Conservation (phyloP, 2,113 vertebrate genomes). For the Oncorhynchus keta region DNA sequence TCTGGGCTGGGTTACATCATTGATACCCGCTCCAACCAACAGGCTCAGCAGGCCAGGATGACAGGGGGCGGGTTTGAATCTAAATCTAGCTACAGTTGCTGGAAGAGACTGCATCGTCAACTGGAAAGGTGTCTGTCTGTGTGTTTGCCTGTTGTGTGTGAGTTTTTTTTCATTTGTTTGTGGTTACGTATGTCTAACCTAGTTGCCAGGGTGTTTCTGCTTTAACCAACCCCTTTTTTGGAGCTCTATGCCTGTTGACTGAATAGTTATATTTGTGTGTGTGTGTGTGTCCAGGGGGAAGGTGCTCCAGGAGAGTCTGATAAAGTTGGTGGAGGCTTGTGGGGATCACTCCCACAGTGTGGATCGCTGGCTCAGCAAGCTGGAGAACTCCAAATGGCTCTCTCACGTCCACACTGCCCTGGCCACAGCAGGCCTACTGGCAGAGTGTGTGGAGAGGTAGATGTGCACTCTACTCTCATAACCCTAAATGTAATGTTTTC, state of each 20-base stretch:
- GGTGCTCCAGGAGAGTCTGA: conserved; percentile 81
- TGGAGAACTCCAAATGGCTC: conserved; percentile 85
- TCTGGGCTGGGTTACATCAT: conserved; percentile 75
- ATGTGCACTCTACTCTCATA: too few species aligned
- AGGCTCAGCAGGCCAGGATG: conserved; percentile 79
- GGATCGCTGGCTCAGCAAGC: conserved; percentile 83
- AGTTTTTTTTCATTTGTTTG: not conserved
- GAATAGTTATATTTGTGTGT: not conserved
- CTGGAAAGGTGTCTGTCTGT: conserved; percentile 77
- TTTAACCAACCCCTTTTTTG: too few species aligned
- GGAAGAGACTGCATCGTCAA: conserved; percentile 78
- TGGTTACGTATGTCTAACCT: not conserved
- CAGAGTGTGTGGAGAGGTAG: conserved; percentile 85
- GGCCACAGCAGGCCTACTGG: conserved; percentile 79
- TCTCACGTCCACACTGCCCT: conserved; percentile 79
- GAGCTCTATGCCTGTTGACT: not conserved
- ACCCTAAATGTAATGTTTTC: too few species aligned
- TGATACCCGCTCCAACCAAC: conserved; percentile 79
- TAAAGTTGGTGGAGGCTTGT: conserved; percentile 79
- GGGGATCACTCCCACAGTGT: conserved; percentile 66
- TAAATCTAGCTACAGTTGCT: conserved; percentile 73
- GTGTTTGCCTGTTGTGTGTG: not conserved
- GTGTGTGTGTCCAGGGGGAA: conserved; percentile 71
- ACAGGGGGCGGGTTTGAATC: conserved; percentile 78
- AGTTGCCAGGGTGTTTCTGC: not conserved